Evolutionary conservation across 2,888 invertebrate species (phyloP).

Genomic region (Blera fallax): DNA sequence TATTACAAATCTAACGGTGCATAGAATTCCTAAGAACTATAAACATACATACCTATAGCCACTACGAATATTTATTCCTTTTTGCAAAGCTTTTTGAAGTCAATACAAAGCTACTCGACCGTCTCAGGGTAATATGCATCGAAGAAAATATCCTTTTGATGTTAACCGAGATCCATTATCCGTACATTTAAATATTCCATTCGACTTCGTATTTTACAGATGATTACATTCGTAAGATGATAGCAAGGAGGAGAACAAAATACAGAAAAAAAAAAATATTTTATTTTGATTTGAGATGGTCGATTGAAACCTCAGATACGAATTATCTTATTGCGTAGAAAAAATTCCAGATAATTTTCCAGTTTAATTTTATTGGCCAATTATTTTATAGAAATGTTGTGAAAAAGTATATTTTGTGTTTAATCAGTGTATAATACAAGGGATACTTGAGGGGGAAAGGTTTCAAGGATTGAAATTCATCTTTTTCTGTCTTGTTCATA

Average conservation of each 20-base stretch:
- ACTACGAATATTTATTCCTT: conserved; percentile 39
- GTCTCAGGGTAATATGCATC: conserved; percentile 54
- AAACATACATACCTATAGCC: neutral
- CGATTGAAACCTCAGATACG: conserved; percentile 21
- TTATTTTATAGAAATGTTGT: neutral
- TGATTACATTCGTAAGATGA: conserved; percentile 66
- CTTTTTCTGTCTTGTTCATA: no score
- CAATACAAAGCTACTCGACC: conserved; percentile 58
- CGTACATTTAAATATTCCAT: conserved; percentile 71
- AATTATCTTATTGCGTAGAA: neutral
- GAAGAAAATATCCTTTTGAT: conserved; percentile 71
- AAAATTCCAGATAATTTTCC: neutral
- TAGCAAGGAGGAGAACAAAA: conserved; percentile 1
- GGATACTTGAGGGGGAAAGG: no score
- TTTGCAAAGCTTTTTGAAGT: conserved; percentile 15
- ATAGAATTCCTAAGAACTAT: conserved; percentile 35
- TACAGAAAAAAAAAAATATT: neutral
- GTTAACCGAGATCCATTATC: conserved; percentile 69
- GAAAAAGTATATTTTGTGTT: no score
- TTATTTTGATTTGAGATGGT: conserved; percentile 54
- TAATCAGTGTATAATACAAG: no score
- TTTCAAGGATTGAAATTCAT: no score
- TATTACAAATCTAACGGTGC: conserved; percentile 63
- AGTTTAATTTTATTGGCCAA: neutral
- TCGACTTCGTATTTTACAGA: conserved; percentile 69